These are phyloP conservation scores for Labeo calbasu DNA, from an alignment of 2,797 vertebrate genomes.

Conservation along the genomic window DNA sequence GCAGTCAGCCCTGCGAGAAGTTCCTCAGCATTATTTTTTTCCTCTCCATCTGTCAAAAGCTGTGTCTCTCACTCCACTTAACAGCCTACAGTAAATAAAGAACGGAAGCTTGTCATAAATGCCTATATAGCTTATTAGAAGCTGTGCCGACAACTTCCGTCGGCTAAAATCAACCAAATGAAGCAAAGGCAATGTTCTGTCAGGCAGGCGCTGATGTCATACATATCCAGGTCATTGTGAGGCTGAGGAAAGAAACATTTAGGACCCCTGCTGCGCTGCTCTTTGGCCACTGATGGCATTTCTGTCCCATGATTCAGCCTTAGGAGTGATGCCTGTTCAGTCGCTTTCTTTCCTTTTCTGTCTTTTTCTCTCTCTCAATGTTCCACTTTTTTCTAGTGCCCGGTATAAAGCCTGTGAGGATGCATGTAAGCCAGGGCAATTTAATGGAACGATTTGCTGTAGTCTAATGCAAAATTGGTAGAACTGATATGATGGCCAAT, in stretches of 20 bases:
- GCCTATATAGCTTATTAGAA: constrained; percentile 76
- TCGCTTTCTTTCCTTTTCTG: not conserved
- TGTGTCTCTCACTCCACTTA: constrained; percentile 72
- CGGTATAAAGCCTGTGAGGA: not conserved
- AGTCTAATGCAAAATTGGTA: not conserved
- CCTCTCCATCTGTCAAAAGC: constrained; percentile 76
- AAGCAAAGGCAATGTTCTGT: constrained; percentile 68
- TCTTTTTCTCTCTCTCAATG: not conserved
- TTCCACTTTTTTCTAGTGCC: not conserved
- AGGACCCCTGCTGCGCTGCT: constrained; percentile 35
- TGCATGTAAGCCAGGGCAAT: not conserved
- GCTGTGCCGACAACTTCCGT: constrained; percentile 69
- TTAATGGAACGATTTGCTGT: not conserved
- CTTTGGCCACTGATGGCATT: constrained; percentile 44
- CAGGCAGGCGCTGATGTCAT: constrained; percentile 61
- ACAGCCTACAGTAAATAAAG: constrained; percentile 70
- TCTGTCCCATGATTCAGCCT: constrained; percentile 44
- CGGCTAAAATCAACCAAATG: constrained; percentile 72
- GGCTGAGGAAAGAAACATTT: constrained; percentile 38
- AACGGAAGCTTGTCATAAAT: constrained; percentile 70
- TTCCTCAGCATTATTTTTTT: constrained; percentile 60
- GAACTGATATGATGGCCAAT: not conserved
- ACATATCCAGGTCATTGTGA: constrained; percentile 66
- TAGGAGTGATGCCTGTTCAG: constrained; percentile 24
- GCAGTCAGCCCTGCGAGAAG: constrained; percentile 70